Evolutionary conservation across 1,140 invertebrate species (phyloP), one percentile per base, ranked within the genome.

Genomic region (Panagrolaimus sp.): DNA sequence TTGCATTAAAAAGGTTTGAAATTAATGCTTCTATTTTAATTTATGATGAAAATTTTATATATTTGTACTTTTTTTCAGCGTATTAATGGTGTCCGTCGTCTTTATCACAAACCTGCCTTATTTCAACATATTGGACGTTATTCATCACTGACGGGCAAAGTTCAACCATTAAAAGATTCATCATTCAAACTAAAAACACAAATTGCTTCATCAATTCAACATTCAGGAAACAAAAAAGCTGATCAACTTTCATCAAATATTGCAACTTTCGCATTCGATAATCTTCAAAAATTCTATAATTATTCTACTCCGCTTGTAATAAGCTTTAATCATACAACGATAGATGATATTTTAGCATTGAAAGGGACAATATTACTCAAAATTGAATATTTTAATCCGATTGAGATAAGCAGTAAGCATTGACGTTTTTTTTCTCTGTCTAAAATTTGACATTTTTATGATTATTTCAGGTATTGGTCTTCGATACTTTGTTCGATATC

Each of bases 111-210:
- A 77, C 91, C 92, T 5, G 93, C 92, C 0, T 85, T 96, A 0
- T 98, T 97, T 82, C 92, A 97, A 85, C 94, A 98, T 80, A 92
- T 96, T 73, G 94, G 94, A 11, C 90, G 91, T n/a, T n/a, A 7
- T 92, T 93, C 81, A 96, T 96, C 93, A 0, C 86, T 98, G 0
- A 92, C 91, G 84, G 94, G 94, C 70, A 98, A 98, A 88, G 90
- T 96, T 62, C 94, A 97, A 82, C 95, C 93, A 85, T 85, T 97
- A 0, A 94, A 95, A 88, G 92, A 92, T 11, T 11, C 66, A 62
- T 20, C 27, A n/a, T 67, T 67, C 31, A 23, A 27, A 47, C 38
- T 23, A 63, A 43, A 14, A n/a, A 16, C 23, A 3, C 14, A 23
- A 63, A 31, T n/a, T 43, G 14, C 31, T 7, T 4, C 31, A 5